phyloP scores from a whole-genome alignment of 2,797 vertebrate species.

The Centropyge bicolor region DNA sequence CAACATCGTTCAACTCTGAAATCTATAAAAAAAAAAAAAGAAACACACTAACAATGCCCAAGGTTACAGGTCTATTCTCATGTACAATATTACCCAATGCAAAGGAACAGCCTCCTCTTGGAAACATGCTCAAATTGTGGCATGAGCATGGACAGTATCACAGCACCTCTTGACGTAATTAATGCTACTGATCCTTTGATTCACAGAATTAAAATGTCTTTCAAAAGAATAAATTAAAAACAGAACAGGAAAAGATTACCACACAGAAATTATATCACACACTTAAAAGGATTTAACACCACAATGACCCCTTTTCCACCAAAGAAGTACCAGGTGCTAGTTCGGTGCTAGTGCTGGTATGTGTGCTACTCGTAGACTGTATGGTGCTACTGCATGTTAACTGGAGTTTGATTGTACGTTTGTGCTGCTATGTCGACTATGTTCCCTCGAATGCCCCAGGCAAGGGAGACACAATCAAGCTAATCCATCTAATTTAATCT shows the following conservation, averaged over 20 bases:
- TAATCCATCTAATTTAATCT: too few relatives aligned
- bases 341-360: too few relatives aligned
- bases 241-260: not conserved
- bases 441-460: too few relatives aligned
- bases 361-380: too few relatives aligned
- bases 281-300: not conserved
- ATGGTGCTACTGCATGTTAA: too few relatives aligned
- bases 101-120: not conserved
- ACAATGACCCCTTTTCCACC: too few relatives aligned
- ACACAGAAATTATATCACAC: not conserved
- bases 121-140: not conserved
- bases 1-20: not conserved
- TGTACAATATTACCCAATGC: not conserved
- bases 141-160: not conserved
- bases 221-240: too few relatives aligned
- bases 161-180: not conserved
- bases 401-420: too few relatives aligned
- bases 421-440: too few relatives aligned
- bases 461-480: too few relatives aligned
- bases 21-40: not conserved
- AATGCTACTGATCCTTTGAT: not conserved
- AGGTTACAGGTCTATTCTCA: not conserved
- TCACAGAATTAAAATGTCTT: not conserved
- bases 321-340: too few relatives aligned
- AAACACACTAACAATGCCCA: not conserved